Conservation (phyloP, 2,888 invertebrate genomes). For the Parnassius apollo region DNA sequence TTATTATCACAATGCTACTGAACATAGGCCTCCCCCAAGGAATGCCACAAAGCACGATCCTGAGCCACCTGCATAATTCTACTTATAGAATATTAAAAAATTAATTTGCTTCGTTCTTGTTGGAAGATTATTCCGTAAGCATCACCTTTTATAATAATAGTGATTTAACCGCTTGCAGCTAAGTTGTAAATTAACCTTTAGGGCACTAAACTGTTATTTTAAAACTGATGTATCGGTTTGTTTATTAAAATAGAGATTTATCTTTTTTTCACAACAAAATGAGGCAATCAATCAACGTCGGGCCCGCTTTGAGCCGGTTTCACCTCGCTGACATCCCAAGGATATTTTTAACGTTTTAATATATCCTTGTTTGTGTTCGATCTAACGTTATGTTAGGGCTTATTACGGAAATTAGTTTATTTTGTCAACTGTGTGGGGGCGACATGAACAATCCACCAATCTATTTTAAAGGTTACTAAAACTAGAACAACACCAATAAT, state of each 20-base stretch:
- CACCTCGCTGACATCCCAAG: conserved; percentile 31
- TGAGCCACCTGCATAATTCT: no score
- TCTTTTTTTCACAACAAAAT: conserved; percentile 32
- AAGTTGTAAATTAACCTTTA: conserved; percentile 20
- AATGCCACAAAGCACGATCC: no score
- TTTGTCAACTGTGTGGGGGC: no score
- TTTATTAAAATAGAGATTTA: conserved; percentile 39
- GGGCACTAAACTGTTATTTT: conserved; percentile 23
- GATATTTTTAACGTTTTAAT: conserved; percentile 36
- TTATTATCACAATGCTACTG: no score
- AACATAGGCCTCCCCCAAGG: no score
- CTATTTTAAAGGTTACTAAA: no score
- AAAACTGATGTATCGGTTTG: conserved; percentile 35
- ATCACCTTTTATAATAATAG: not conserved
- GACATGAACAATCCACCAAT: no score
- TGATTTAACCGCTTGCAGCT: not conserved
- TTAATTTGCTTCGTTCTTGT: no score
- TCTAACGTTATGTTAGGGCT: conserved; percentile 23
- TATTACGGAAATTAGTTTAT: conserved; percentile 29
- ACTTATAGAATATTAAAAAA: no score
- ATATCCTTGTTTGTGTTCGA: conserved; percentile 21
- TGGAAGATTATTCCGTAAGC: no score
- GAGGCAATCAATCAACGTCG: conserved; percentile 45
- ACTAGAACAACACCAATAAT: no score
- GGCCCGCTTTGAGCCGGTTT: conserved; percentile 29